Evolutionary conservation across 2,888 invertebrate genomes (phyloP).

Genomic region (Malthinus seriepunctatus): DNA sequence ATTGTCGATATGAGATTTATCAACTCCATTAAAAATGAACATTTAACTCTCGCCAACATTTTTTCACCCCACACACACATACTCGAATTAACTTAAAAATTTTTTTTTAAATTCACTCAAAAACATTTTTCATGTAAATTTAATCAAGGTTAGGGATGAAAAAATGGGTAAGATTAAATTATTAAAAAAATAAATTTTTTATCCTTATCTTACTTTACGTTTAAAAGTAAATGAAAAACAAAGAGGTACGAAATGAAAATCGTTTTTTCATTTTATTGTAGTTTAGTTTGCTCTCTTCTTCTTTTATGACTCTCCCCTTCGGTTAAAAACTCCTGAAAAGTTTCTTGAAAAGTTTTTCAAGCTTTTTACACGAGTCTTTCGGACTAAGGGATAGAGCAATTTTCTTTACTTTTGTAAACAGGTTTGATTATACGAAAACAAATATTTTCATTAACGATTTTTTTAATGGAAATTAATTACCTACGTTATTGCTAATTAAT

Average conservation of each 20-base stretch:
- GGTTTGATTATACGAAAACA: slow-evolving; percentile 1
- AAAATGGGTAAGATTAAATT: slow-evolving; percentile 11
- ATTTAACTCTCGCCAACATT: background rate
- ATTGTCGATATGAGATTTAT: slow-evolving; percentile 1
- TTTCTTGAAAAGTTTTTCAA: slow-evolving; percentile 40
- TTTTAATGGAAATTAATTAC: no score
- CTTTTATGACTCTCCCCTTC: slow-evolving; percentile 48
- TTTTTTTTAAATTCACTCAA: background rate
- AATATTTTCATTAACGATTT: no score
- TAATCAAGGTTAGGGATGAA: slow-evolving; percentile 17
- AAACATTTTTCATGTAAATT: slow-evolving; percentile 17
- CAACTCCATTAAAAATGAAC: slow-evolving; percentile 1
- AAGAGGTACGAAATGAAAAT: slow-evolving; percentile 38
- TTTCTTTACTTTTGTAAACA: slow-evolving; percentile 4
- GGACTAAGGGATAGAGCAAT: slow-evolving; percentile 13
- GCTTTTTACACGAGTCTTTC: slow-evolving; percentile 13
- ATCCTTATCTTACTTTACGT: slow-evolving; percentile 37
- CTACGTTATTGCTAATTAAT: no score
- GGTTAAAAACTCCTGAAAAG: slow-evolving; percentile 40
- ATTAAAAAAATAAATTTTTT: slow-evolving; percentile 10
- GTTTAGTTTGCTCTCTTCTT: slow-evolving; percentile 38
- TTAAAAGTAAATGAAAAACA: slow-evolving; percentile 32
- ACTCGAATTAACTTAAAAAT: background rate
- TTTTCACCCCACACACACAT: background rate
- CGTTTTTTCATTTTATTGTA: slow-evolving; percentile 49